Evolutionary conservation across 2,797 vertebrate species (phyloP).

Genomic region (Anguilla marmorata): DNA sequence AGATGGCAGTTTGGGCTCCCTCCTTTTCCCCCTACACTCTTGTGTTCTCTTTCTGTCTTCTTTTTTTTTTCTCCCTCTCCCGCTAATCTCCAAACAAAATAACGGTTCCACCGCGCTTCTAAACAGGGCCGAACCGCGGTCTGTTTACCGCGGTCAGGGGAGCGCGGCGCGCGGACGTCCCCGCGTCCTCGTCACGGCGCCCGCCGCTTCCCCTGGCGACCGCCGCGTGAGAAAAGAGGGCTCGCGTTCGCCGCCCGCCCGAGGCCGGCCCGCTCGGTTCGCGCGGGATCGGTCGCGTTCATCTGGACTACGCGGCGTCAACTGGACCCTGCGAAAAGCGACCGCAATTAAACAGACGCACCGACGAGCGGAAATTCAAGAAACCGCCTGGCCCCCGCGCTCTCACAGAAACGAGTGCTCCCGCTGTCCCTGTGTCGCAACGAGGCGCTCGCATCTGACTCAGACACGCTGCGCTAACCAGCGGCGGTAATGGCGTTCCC

Average conservation of each 20-base stretch:
- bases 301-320: neutral
- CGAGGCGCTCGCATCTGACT: neutral
- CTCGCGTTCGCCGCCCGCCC: neutral
- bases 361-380: neutral
- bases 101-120: conserved; percentile 66
- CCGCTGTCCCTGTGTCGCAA: neutral
- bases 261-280: neutral
- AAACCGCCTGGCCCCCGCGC: neutral
- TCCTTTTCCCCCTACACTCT: conserved; percentile 51
- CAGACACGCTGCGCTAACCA: neutral
- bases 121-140: conserved; percentile 64
- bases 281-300: neutral
- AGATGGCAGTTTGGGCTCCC: conserved; percentile 63
- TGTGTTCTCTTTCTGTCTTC: neutral
- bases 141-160: conserved; percentile 69
- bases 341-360: neutral
- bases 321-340: neutral
- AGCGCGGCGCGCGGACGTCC: neutral
- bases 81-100: conserved; percentile 78
- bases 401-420: neutral
- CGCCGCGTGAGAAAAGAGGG: neutral
- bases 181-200: neutral
- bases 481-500: neutral
- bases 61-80: conserved; percentile 50
- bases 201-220: conserved; percentile 7